Base-by-base conservation (phyloP, 1,140 invertebrate species). In the Macrosteles quadrilineatus region DNA sequence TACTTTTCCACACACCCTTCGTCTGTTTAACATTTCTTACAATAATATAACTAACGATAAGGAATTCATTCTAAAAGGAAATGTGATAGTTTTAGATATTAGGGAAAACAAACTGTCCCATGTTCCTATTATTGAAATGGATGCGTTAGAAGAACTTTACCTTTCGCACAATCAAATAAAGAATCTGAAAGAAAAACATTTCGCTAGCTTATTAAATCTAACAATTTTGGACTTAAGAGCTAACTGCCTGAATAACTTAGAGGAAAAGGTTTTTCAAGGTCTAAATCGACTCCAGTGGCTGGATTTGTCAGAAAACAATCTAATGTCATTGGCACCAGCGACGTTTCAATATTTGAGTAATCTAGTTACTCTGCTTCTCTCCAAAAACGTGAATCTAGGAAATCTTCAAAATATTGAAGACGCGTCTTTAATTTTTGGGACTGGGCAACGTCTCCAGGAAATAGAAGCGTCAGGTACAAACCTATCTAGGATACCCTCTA, bases 381-480 rank as follows among this genome's bases (percentile, higher is more conserved):
- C 76, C 0, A 69, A 73, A 12, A 79, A 79, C 27, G 59, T 29
- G 47, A 69, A 65, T 14, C 50, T 74, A 25, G 65, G 65, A 27
- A 50, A 47, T 21, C 68, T 47, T n/a, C 47, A 65, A 31, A 27
- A 32, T 1, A 43, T 67, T 45, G 65, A 74, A 63, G 73, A 74
- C 59, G 66, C 72, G 19, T 72, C 71, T 9, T n/a, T 74, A 12
- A 43, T 74, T 21, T 63, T 82, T 3, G 81, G 78, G 6, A 77
- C 81, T 23, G 80, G 81, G 73, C 82, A 86, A 50, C 83, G 89
- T 68, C 80, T 93, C 30, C 90, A 92, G 78, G 89, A 90, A 55
- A 87, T 95, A 19, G 93, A 95, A 77, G 90, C 93, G 1, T 93
- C 94, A 3, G 85, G 87, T 68, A 93, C 91, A 1, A 89, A 90